Conservation (phyloP, 2,113 vertebrate genomes). For the Elaphurus davidianus region DNA sequence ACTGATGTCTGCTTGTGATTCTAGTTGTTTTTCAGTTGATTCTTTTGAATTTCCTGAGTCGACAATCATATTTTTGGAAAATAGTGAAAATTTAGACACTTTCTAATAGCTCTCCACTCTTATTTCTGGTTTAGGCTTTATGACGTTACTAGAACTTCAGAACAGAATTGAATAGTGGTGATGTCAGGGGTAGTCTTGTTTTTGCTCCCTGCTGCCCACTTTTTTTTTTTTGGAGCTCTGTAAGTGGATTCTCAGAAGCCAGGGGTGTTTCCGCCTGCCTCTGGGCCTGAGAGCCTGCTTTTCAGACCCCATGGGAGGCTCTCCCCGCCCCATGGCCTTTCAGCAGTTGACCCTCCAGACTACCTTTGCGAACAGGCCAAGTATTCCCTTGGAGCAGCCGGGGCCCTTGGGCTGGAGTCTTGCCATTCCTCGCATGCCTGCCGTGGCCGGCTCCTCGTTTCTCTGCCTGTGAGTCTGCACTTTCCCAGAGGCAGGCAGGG, state of each 20-base stretch:
- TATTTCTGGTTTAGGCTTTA: background rate
- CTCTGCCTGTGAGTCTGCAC: background rate
- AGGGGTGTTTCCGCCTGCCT: fast-evolving
- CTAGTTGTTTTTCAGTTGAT: background rate
- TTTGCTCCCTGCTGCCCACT: background rate
- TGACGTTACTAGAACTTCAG: background rate
- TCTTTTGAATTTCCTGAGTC: background rate
- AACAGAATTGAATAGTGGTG: background rate
- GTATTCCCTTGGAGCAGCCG: fast-evolving
- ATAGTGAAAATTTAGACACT: background rate
- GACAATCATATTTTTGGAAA: background rate
- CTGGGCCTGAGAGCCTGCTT: background rate
- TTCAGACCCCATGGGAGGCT: fast-evolving
- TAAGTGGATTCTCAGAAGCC: background rate
- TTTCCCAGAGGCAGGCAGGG: constrained; percentile 4
- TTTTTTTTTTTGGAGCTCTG: no score
- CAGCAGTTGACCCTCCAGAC: background rate
- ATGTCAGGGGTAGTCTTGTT: background rate
- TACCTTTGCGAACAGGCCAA: background rate
- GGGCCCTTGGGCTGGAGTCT: background rate
- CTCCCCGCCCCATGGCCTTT: background rate
- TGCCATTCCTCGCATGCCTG: background rate
- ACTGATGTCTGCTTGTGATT: background rate
- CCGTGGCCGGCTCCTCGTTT: fast-evolving
- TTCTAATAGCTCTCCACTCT: background rate